Percentiles rank a stretch among this genome's conserved stretches.
phyloP scores from a whole-genome alignment of 1,140 invertebrate genomes.

The Wiebesia pumilae region DNA sequence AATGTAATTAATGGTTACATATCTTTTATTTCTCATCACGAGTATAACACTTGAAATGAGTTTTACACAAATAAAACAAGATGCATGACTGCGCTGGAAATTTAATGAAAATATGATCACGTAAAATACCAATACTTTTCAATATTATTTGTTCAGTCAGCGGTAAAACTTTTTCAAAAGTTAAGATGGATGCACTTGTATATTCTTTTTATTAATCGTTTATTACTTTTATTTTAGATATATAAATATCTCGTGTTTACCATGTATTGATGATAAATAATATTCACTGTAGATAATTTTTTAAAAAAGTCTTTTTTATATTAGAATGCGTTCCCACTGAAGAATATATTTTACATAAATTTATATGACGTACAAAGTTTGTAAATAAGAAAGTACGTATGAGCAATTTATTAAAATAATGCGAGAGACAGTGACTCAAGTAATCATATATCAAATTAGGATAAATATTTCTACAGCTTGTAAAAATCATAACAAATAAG shows the following conservation, averaged over 20 bases:
- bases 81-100: neutral
- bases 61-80: neutral
- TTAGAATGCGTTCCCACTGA: too few species aligned
- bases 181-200: too few species aligned
- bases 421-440: neutral
- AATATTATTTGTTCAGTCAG: too few species aligned
- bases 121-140: neutral
- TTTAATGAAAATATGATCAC: neutral
- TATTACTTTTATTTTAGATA: too few species aligned
- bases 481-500: neutral
- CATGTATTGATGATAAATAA: too few species aligned
- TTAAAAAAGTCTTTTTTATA: too few species aligned
- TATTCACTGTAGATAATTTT: too few species aligned
- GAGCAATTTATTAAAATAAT: neutral
- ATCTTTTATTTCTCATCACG: neutral
- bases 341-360: too few species aligned
- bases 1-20: neutral
- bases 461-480: neutral
- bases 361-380: too few species aligned
- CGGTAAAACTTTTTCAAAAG: too few species aligned
- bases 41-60: neutral
- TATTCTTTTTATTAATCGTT: too few species aligned
- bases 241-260: too few species aligned
- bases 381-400: neutral
- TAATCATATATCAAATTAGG: neutral